Evolutionary conservation across 2,888 invertebrate species (phyloP), one percentile per base, ranked within the genome.

Genomic region (Ecliptopera silaceata): DNA sequence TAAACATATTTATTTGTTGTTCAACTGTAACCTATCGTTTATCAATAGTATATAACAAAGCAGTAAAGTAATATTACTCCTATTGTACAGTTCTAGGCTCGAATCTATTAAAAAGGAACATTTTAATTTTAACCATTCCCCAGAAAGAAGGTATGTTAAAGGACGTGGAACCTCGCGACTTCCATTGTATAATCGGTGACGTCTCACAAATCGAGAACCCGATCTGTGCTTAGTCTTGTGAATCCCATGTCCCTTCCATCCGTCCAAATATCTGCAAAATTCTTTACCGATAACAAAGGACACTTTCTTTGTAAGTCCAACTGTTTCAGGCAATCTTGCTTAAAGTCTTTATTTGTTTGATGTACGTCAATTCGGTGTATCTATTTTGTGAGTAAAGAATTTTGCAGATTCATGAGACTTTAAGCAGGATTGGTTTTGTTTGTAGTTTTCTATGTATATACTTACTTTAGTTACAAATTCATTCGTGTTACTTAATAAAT

Each of bases 111-210:
- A 22, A 22, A 22, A 22, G 22, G 22, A 41, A 42, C 41, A 17
- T 46, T 49, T 54, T 69, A 66, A 61, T 60, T 69, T 73, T 69
- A 60, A 59, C 68, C 63, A 63, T 67, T 84, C 73, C 79, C 71
- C 89, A 91, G 91, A 86, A 69, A 71, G 89, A 90, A 77, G 85
- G 87, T 75, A 73, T 88, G 72, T 80, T 90, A 70, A 86, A 77
- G 74, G 90, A 90, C 49, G 86, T 91, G 78, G 90, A 91, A 72
- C 88, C 88, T 55, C 81, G 86, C 57, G 87, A 89, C 70, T 90
- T 90, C 64, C 89, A 90, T 65, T 90, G 88, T 78, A 85, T 90
- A 65, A 88, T 90, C 64, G 89, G 89, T 68, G 91, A 90, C 67
- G 91, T 90, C 66, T 89, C 89, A 52, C 89, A 84, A 70, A 86